Evolutionary conservation across 2,113 vertebrate species (phyloP).

Genomic region (Sialia sialis): DNA sequence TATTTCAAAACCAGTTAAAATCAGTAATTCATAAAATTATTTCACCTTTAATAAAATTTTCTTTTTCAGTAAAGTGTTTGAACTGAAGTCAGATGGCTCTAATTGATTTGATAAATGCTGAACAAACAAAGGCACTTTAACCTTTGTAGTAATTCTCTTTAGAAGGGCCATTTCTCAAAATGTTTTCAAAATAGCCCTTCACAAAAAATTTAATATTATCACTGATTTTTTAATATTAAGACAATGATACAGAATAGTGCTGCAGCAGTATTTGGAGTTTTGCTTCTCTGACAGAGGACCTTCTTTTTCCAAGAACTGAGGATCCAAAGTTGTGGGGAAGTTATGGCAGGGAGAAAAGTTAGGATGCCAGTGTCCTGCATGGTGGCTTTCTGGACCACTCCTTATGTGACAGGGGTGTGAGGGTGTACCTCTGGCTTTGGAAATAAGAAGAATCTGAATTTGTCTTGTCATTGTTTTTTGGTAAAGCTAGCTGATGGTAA

Average conservation of each 20-base stretch:
- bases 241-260: background rate
- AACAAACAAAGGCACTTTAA: background rate
- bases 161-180: background rate
- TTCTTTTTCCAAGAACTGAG: background rate
- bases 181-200: background rate
- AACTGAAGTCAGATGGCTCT: background rate
- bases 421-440: background rate
- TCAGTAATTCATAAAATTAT: background rate
- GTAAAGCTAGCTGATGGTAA: background rate
- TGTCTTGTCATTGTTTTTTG: background rate
- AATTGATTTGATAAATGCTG: background rate
- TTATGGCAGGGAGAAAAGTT: background rate
- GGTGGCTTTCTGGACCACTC: background rate
- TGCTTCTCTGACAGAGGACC: accelerated
- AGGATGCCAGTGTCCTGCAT: background rate
- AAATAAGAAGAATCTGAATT: background rate
- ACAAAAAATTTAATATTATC: background rate
- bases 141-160: background rate
- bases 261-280: background rate
- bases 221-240: background rate
- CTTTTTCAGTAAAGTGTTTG: background rate
- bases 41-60: background rate
- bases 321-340: background rate
- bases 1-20: background rate
- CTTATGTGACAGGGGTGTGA: background rate